Conservation (phyloP, 2,888 invertebrate species). For the Lasioglossum marginatum region DNA sequence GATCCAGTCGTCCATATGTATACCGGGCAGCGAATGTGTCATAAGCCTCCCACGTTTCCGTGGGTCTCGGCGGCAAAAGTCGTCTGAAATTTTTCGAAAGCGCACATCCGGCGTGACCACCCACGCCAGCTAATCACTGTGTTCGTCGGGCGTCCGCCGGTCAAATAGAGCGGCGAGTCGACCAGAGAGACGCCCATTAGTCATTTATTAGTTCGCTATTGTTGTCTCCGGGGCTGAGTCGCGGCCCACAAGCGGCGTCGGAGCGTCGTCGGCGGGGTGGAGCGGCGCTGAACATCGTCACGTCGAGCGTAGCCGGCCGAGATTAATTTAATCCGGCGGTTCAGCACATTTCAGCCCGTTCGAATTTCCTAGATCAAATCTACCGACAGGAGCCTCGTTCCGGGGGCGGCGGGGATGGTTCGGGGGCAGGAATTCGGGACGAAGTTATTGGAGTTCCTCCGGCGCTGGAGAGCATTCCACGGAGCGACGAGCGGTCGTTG, state of each 20-base stretch:
- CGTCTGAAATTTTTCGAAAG: not conserved
- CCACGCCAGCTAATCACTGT: slow-evolving; percentile 37
- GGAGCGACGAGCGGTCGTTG: slow-evolving; percentile 55
- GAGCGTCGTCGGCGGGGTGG: slow-evolving; percentile 26
- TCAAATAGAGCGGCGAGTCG: slow-evolving; percentile 18
- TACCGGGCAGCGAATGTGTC: not conserved
- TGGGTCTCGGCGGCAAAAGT: not conserved
- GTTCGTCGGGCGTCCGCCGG: slow-evolving; percentile 1
- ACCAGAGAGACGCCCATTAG: slow-evolving; percentile 33
- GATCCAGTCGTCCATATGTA: not conserved
- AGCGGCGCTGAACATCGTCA: slow-evolving; percentile 22
- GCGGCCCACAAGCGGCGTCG: slow-evolving; percentile 10
- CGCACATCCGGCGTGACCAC: slow-evolving; percentile 12
- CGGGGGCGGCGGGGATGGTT: slow-evolving; percentile 33
- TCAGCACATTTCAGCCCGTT: slow-evolving; percentile 56
- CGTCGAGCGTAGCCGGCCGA: slow-evolving; percentile 54
- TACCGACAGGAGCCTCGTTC: slow-evolving; percentile 55
- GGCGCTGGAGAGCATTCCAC: slow-evolving; percentile 54
- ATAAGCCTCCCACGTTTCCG: not conserved
- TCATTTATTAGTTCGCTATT: slow-evolving; percentile 60
- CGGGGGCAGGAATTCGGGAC: slow-evolving; percentile 64
- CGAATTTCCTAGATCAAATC: slow-evolving; percentile 68
- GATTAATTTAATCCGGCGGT: slow-evolving; percentile 63
- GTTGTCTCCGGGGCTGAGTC: slow-evolving; percentile 31
- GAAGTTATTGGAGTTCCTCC: slow-evolving; percentile 70